Conservation (phyloP, 2,113 vertebrate genomes). For the Siniperca knerii region DNA sequence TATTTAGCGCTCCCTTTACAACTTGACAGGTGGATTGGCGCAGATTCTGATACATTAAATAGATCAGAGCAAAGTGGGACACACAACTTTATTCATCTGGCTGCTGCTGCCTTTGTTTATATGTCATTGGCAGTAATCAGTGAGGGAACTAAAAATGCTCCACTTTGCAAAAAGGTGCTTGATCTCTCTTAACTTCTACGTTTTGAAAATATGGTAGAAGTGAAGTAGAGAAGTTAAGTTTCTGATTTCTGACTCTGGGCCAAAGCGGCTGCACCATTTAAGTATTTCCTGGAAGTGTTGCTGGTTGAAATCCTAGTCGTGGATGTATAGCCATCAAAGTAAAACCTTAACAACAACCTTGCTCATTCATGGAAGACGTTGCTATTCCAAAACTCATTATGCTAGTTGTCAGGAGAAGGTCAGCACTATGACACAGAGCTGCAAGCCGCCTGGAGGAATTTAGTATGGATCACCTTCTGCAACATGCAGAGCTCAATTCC, state of each 20-base stretch:
- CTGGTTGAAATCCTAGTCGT: constrained; percentile 23
- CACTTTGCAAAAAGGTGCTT: not conserved
- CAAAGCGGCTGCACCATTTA: not conserved
- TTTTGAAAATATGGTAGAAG: not conserved
- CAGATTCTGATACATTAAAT: constrained; percentile 20
- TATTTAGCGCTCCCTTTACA: constrained; percentile 24
- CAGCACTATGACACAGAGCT: constrained; percentile 71
- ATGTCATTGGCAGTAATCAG: constrained; percentile 11
- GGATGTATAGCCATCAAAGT: constrained; percentile 55
- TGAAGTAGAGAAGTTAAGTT: not conserved
- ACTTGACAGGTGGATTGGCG: constrained; percentile 31
- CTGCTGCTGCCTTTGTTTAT: constrained; percentile 4
- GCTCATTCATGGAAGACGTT: constrained; percentile 73
- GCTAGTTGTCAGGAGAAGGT: constrained; percentile 80
- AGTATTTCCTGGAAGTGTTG: constrained; percentile 10
- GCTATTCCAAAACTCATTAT: constrained; percentile 80
- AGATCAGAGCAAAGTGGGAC: constrained; percentile 28
- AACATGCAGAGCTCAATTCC: constrained; percentile 76
- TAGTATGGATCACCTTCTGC: constrained; percentile 78
- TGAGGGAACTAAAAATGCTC: not conserved
- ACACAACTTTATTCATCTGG: constrained; percentile 1
- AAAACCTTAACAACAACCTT: constrained; percentile 51
- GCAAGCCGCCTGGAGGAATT: constrained; percentile 77
- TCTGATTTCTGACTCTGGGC: not conserved
- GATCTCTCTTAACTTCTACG: not conserved